phyloP scores from a whole-genome alignment of 2,888 invertebrate genomes.

The Leptopterna dolabrata region DNA sequence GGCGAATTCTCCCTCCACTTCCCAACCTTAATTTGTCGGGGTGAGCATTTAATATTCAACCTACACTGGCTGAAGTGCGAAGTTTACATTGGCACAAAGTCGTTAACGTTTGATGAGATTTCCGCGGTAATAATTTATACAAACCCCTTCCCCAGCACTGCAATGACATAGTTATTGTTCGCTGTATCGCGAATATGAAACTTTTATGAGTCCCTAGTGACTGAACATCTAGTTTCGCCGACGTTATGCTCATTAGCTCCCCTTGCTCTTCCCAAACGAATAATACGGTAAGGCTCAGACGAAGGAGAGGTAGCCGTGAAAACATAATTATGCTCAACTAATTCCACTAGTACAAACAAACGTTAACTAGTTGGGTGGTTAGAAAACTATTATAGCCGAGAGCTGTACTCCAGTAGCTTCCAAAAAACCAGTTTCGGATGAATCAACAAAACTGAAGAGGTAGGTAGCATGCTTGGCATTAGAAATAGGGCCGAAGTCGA shows the following conservation, averaged over 20 bases:
- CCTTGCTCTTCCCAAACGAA: neutral
- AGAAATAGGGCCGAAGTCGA: too few species aligned
- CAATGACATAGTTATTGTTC: neutral
- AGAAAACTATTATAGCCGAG: too few species aligned
- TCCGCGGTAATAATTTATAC: constrained; percentile 35
- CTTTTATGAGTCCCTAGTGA: neutral
- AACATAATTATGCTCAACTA: too few species aligned
- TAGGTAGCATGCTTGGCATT: too few species aligned
- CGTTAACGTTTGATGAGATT: constrained; percentile 47
- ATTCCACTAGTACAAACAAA: too few species aligned
- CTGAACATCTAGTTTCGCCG: neutral
- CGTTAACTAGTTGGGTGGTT: too few species aligned
- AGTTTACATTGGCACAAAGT: constrained; percentile 20
- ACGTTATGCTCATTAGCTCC: neutral
- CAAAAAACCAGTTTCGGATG: too few species aligned
- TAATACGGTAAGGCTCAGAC: too few species aligned
- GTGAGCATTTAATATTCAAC: constrained; percentile 35
- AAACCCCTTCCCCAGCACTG: neutral
- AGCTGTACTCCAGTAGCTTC: too few species aligned
- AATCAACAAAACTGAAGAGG: too few species aligned
- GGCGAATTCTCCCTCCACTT: neutral
- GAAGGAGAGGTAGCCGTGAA: too few species aligned
- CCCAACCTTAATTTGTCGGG: constrained; percentile 32
- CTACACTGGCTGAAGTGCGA: constrained; percentile 25
- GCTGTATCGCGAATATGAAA: neutral